phyloP scores from a whole-genome alignment of 2,113 vertebrate genomes.

The Lasiurus borealis region DNA sequence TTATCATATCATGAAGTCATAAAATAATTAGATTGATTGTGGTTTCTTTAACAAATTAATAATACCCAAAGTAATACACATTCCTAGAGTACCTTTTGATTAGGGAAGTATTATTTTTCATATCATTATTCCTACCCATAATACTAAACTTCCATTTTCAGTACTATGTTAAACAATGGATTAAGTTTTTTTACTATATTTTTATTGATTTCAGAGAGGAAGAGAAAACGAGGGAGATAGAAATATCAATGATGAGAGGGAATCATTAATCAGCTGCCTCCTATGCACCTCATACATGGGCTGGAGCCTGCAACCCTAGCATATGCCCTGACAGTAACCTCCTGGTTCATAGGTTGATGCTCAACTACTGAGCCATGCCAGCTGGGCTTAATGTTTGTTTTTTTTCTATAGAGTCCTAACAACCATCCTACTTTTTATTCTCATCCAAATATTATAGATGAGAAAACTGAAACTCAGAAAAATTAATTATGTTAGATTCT shows the following conservation, averaged over 20 bases:
- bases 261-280: too few relatives aligned
- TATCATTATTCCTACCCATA: neutral
- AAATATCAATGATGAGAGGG: too few relatives aligned
- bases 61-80: neutral
- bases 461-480: neutral
- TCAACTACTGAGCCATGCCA: too few relatives aligned
- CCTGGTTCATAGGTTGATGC: too few relatives aligned
- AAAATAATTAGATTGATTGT: constrained; percentile 47
- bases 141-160: neutral
- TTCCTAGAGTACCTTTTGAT: neutral
- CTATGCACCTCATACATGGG: too few relatives aligned
- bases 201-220: too few relatives aligned
- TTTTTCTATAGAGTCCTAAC: neutral
- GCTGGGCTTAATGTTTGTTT: too few relatives aligned
- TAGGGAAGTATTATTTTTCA: neutral
- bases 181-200: neutral
- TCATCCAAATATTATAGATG: neutral
- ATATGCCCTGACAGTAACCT: too few relatives aligned
- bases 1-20: constrained; percentile 19
- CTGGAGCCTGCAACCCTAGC: too few relatives aligned
- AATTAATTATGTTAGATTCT: neutral
- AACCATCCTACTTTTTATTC: neutral
- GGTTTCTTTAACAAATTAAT: constrained; percentile 44
- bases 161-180: neutral
- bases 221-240: too few relatives aligned